phyloP scores from a whole-genome alignment of 2,888 invertebrate genomes.

The Alloplasta piceator region DNA sequence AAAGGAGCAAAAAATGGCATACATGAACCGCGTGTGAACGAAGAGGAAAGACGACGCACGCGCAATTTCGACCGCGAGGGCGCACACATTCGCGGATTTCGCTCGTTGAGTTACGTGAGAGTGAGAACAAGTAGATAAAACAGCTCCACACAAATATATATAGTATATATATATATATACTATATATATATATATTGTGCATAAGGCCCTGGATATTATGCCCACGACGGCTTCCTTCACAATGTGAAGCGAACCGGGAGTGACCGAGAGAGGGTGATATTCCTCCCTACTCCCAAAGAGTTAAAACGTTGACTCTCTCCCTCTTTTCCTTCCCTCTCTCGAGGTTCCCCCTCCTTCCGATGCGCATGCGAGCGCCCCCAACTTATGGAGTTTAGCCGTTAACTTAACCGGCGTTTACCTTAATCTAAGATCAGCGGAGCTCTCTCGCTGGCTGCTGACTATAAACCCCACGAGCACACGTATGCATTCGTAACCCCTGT shows the following conservation, averaged over 20 bases:
- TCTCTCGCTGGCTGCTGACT: slow-evolving; percentile 53
- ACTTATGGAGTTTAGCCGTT: slow-evolving; percentile 83
- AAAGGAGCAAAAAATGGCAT: neutral
- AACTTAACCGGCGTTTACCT: slow-evolving; percentile 84
- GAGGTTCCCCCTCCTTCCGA: slow-evolving; percentile 62
- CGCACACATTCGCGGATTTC: slow-evolving; percentile 13
- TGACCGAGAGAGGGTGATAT: slow-evolving; percentile 11
- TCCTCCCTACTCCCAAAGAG: neutral
- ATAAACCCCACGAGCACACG: neutral
- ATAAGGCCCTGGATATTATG: slow-evolving; percentile 46
- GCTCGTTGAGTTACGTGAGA: slow-evolving; percentile 22
- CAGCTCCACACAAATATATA: neutral
- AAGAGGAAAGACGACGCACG: slow-evolving; percentile 12
- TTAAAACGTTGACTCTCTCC: slow-evolving; percentile 1
- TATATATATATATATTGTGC: slow-evolving; percentile 5
- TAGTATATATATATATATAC: too few species aligned
- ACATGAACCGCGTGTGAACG: slow-evolving; percentile 8
- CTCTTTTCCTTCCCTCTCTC: slow-evolving; percentile 17
- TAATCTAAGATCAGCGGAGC: slow-evolving; percentile 82
- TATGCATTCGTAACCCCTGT: slow-evolving; percentile 30
- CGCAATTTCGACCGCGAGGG: slow-evolving; percentile 6
- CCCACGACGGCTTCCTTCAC: slow-evolving; percentile 33
- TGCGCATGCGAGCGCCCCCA: slow-evolving; percentile 80
- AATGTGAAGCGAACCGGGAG: slow-evolving; percentile 18
- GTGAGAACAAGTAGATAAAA: slow-evolving; percentile 40